Evolutionary conservation across 2,113 vertebrate species (phyloP), one percentile per base, ranked within the genome.

Genomic region (Accipiter cooperii): DNA sequence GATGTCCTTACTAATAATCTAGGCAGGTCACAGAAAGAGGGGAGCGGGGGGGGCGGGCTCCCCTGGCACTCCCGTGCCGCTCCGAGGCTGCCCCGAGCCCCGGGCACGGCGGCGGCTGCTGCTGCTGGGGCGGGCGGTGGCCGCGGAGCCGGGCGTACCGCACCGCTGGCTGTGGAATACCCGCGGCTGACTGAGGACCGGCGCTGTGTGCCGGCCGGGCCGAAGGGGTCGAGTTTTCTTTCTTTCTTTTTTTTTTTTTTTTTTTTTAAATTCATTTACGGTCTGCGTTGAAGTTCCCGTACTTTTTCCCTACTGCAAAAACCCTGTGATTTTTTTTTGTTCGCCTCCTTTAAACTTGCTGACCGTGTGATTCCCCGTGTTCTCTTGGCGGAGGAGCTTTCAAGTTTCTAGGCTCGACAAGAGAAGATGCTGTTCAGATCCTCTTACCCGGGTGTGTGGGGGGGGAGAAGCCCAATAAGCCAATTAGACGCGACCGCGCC

Each of bases 1-100:
- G 96, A 98, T 98, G 98, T 98, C 97, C 95, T 97, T 94, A 95
- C 83, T 93, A 97, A 98, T 98, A 98, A 98, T 97, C 97, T 90
- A 97, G 93, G 97, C 97, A 97, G 97, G 97, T 98, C 98, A 97
- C 93, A 96, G 98, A 95, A 92, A 97, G 94, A 95, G 96, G 71
- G 97, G 97, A 93, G 65, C 33, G 14, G 69, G 54, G 54, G 42
- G 64, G 75, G 55, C 13, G 36, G 49, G 26, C 31, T 55, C 63
- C 66, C n/a, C 75, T 81, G 70, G 71, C 86, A 22, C 81, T 79
- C 24, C 60, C 36, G 24, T 21, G 55, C 55, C 18, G 44, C 77
- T 71, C 51, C 64, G 25, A 51, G 69, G 66, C 93, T 49, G 70
- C 31, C 46, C 80, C 42, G 16, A 42, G 69, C 47, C 65, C 49